Percentiles rank a stretch among this genome's conserved stretches.
These are phyloP conservation scores for Caracal caracal DNA, from an alignment of 2,113 vertebrate genomes.

Conservation along the genomic window DNA sequence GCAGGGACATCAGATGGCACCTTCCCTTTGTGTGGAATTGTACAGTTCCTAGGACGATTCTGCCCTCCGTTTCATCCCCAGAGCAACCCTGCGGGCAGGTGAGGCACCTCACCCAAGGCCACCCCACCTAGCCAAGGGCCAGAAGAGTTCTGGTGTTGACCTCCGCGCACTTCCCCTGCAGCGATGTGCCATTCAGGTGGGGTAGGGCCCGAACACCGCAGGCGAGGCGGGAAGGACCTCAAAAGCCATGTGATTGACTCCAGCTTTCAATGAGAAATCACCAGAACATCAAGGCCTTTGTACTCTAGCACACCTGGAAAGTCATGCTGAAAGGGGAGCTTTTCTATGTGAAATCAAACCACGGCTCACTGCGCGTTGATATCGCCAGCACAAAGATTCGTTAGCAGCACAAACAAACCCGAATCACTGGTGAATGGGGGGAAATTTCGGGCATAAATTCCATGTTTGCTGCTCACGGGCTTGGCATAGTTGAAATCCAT, in stretches of 20 bases:
- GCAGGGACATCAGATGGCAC: background rate
- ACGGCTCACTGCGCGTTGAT: background rate
- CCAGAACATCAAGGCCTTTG: constrained; percentile 37
- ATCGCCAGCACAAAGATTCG: background rate
- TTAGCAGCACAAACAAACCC: constrained; percentile 40
- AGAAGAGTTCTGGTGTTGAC: background rate
- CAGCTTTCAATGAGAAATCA: constrained; percentile 71
- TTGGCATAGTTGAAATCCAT: constrained; percentile 45
- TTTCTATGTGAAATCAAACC: constrained; percentile 57
- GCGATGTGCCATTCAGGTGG: rapidly evolving
- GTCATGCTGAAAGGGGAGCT: constrained; percentile 19
- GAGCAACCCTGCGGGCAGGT: background rate
- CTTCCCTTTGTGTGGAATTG: background rate
- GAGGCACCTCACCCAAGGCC: background rate
- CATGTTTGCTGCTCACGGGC: background rate
- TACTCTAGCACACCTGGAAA: constrained; percentile 67
- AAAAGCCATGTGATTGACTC: background rate
- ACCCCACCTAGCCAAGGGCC: background rate
- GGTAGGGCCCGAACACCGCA: background rate
- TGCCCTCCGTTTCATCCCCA: background rate
- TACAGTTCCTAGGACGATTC: background rate
- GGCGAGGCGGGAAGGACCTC: background rate
- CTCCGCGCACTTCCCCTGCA: background rate
- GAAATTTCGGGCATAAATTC: constrained; percentile 54
- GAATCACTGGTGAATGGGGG: constrained; percentile 65